A percentile compares a stretch with the other conserved stretches of the same genome.
These are phyloP conservation scores for Isichthys henryi DNA, from an alignment of 2,113 vertebrate genomes.

Conservation along the genomic window DNA sequence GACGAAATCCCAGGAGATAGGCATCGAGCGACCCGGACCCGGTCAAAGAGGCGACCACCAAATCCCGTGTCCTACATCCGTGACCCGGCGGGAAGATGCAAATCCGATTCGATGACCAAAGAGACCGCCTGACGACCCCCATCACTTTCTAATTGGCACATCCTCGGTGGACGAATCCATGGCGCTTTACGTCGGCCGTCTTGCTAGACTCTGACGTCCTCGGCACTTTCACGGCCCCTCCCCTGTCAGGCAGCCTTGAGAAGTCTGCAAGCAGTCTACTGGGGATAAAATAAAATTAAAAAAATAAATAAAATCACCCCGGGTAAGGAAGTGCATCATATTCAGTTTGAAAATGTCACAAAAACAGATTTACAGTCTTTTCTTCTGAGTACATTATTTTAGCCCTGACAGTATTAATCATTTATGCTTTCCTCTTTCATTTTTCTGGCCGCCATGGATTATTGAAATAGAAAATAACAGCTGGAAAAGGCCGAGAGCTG, in stretches of 20 bases:
- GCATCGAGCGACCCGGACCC: conserved; percentile 47
- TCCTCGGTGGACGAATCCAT: background rate
- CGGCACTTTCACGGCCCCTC: background rate
- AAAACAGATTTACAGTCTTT: conserved; percentile 96
- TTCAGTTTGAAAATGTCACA: conserved; percentile 92
- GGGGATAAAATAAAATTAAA: conserved; percentile 7
- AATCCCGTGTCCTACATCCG: conserved; percentile 4
- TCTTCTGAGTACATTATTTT: conserved; percentile 96
- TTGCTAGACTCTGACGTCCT: background rate
- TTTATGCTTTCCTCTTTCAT: conserved; percentile 89
- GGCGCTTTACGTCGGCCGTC: background rate
- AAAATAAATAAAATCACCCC: conserved; percentile 53
- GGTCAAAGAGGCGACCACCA: conserved; percentile 46
- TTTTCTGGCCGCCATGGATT: conserved; percentile 91
- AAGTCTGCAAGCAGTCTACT: background rate
- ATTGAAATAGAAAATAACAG: conserved; percentile 99
- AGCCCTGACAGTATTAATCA: conserved; percentile 98
- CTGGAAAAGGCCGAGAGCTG: conserved; percentile 80
- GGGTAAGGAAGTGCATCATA: conserved; percentile 53
- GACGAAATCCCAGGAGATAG: conserved; percentile 50
- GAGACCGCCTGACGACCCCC: background rate
- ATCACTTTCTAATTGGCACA: background rate
- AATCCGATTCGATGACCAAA: background rate
- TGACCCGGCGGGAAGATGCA: background rate
- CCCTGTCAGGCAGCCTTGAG: background rate